These are phyloP conservation scores for Sitophilus oryzae DNA, from an alignment of 1,140 invertebrate species.

Conservation along the genomic window DNA sequence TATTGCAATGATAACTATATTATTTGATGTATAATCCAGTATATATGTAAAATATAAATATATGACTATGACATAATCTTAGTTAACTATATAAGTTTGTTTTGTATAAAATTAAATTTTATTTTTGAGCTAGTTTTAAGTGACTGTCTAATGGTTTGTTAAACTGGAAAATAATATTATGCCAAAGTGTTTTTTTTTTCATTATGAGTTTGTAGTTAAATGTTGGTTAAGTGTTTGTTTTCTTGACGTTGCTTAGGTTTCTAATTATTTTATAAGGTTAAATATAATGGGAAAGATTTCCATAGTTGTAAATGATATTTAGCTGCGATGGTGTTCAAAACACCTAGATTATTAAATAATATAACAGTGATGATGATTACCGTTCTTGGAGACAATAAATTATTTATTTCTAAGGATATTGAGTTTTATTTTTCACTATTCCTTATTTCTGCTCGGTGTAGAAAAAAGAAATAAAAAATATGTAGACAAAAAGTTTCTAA, in stretches of 20 bases:
- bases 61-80: background rate
- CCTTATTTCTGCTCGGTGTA: too few relatives aligned
- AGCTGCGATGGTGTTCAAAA: slow-evolving; percentile 36
- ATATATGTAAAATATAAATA: slow-evolving; percentile 20
- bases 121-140: slow-evolving; percentile 33
- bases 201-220: slow-evolving; percentile 16
- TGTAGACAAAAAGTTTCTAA: too few relatives aligned
- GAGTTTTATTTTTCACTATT: background rate
- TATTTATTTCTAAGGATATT: slow-evolving; percentile 41
- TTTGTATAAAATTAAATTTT: slow-evolving; percentile 40
- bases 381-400: slow-evolving; percentile 46
- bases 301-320: slow-evolving; percentile 34
- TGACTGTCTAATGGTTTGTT: slow-evolving; percentile 29
- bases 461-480: too few relatives aligned
- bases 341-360: slow-evolving; percentile 32
- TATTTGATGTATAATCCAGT: slow-evolving; percentile 25
- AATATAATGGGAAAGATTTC: slow-evolving; percentile 12
- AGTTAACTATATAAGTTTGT: slow-evolving; percentile 25
- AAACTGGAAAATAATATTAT: slow-evolving; percentile 31
- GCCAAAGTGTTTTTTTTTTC: slow-evolving; percentile 37
- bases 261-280: slow-evolving; percentile 15
- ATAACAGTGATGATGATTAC: slow-evolving; percentile 38
- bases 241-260: slow-evolving; percentile 13
- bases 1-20: slow-evolving; percentile 8
- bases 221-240: slow-evolving; percentile 16